A percentile compares a stretch with the other conserved stretches of the same genome.
Evolutionary conservation across 1,140 invertebrate species (phyloP).

Genomic region (Drosophila tristis): DNA sequence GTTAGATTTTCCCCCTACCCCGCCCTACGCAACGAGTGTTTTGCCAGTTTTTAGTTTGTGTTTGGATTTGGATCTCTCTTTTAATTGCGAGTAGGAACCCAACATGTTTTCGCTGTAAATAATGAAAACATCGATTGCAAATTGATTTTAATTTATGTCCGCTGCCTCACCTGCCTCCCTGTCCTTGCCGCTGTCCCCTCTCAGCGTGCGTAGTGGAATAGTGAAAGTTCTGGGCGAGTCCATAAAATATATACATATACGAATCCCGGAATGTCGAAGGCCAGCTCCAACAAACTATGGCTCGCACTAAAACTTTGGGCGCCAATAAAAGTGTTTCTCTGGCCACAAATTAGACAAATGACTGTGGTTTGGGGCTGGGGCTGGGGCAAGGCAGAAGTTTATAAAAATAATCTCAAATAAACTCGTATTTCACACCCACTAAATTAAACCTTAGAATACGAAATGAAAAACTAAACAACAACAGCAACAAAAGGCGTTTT

Average conservation of each 20-base stretch:
- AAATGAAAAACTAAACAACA: conserved; percentile 37
- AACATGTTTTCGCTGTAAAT: conserved; percentile 60
- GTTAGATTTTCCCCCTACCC: conserved; percentile 20
- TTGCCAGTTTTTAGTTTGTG: conserved; percentile 38
- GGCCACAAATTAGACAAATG: conserved; percentile 70
- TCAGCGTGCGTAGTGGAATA: conserved; percentile 3
- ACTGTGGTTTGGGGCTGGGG: conserved; percentile 46
- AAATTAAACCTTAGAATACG: conserved; percentile 53
- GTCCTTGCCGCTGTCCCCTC: no score
- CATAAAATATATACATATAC: conserved; percentile 28
- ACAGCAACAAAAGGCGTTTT: conserved; percentile 3
- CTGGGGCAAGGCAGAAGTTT: conserved; percentile 65
- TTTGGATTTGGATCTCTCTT: conserved; percentile 56
- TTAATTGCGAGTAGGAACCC: conserved; percentile 56
- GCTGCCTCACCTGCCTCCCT: neutral
- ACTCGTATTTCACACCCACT: conserved; percentile 72
- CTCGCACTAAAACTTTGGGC: neutral
- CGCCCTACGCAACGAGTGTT: conserved; percentile 1
- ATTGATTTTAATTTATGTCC: conserved; percentile 65
- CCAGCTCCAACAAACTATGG: conserved; percentile 3
- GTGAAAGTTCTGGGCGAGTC: conserved; percentile 16
- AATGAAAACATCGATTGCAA: conserved; percentile 70
- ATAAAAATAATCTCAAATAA: conserved; percentile 72
- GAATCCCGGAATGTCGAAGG: conserved; percentile 20
- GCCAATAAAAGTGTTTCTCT: neutral